Conservation (phyloP, 2,888 invertebrate species). For the Tricholauxania praeusta region DNA sequence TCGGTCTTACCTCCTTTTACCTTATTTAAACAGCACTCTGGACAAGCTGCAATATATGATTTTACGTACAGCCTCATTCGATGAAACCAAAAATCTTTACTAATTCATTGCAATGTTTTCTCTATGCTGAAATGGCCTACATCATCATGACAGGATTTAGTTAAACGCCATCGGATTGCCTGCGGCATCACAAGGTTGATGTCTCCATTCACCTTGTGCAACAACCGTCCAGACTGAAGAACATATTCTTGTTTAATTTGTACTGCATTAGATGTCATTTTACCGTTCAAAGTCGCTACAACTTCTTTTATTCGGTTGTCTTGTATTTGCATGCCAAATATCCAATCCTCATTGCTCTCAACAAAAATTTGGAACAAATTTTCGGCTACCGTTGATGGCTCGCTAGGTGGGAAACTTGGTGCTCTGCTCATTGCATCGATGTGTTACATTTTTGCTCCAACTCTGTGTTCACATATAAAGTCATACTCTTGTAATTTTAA, state of each 20-base stretch:
- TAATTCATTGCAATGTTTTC: conserved; percentile 46
- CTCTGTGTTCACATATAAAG: too few species aligned
- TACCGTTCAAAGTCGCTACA: background rate
- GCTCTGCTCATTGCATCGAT: too few species aligned
- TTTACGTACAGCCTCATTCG: conserved; percentile 47
- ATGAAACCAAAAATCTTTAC: conserved; percentile 47
- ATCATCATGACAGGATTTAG: conserved; percentile 51
- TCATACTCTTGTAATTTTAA: too few species aligned
- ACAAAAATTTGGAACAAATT: background rate
- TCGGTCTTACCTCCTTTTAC: conserved; percentile 41
- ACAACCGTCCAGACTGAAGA: conserved; percentile 39
- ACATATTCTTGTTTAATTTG: conserved; percentile 36
- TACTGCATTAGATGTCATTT: background rate
- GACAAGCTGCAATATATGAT: conserved; percentile 44
- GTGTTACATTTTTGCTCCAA: too few species aligned
- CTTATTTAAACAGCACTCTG: conserved; percentile 43
- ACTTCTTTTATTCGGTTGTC: conserved; percentile 4
- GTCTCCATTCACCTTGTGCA: conserved; percentile 28
- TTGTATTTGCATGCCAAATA: conserved; percentile 26
- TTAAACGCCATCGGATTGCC: conserved; percentile 43
- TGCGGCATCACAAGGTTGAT: conserved; percentile 45
- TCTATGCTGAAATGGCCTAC: conserved; percentile 47
- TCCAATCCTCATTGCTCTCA: background rate
- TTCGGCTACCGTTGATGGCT: too few species aligned
- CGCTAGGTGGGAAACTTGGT: too few species aligned